These are phyloP conservation scores for Drosophila nebulosa DNA, from an alignment of 1,140 invertebrate species.

Conservation along the genomic window DNA sequence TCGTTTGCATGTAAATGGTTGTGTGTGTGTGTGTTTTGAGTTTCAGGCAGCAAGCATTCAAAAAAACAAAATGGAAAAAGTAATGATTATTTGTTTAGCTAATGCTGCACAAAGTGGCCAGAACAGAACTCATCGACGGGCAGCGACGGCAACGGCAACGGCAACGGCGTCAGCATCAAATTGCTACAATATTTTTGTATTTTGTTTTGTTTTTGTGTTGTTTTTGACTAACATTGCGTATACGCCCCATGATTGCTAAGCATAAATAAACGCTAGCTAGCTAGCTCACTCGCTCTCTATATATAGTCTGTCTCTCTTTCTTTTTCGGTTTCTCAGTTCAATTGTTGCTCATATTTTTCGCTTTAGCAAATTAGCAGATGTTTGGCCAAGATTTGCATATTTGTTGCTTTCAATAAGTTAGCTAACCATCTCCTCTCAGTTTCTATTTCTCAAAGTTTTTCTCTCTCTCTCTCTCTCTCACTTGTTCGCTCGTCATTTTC, in stretches of 20 bases:
- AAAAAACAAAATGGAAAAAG: constrained; percentile 57
- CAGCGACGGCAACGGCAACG: neutral
- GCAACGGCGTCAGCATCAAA: neutral
- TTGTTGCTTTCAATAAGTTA: constrained; percentile 35
- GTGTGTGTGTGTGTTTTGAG: neutral
- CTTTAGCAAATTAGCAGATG: constrained; percentile 74
- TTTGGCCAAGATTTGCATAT: constrained; percentile 64
- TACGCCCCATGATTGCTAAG: constrained; percentile 70
- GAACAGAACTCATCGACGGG: constrained; percentile 22
- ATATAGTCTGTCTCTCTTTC: neutral
- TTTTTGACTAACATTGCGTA: constrained; percentile 47
- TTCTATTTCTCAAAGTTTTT: neutral
- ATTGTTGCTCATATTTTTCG: constrained; percentile 65
- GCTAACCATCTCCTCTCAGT: neutral
- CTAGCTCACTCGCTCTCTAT: neutral
- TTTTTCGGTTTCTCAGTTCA: constrained; percentile 6
- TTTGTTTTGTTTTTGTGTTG: constrained; percentile 5
- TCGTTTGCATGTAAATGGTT: neutral
- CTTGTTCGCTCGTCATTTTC: neutral
- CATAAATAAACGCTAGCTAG: constrained; percentile 59
- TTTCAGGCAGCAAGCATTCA: neutral
- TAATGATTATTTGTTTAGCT: constrained; percentile 79
- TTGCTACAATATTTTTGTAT: neutral
- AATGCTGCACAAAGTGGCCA: constrained; percentile 77
- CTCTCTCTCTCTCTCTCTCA: neutral